Evolutionary conservation across 1,140 invertebrate species (phyloP).

Genomic region (Melanaphis sacchari): DNA sequence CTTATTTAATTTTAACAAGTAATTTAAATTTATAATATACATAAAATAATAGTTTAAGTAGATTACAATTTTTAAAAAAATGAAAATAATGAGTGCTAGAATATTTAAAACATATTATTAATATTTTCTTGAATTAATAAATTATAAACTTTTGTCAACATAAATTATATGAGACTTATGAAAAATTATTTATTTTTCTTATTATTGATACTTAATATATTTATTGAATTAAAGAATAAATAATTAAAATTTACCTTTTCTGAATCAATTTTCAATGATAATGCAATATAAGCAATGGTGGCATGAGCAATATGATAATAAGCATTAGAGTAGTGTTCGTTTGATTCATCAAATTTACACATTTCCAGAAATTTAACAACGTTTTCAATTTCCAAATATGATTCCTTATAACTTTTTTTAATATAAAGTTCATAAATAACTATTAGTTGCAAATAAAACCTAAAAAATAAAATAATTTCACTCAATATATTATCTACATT

Average conservation of each 20-base stretch:
- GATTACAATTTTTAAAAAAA: neutral
- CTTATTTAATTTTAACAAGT: too few relatives aligned
- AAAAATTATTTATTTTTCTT: too few relatives aligned
- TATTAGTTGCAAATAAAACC: slow-evolving; percentile 16
- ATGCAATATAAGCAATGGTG: slow-evolving; percentile 21
- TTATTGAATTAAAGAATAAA: neutral
- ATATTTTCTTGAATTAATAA: neutral
- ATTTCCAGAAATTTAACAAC: neutral
- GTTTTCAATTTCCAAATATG: slow-evolving; percentile 25
- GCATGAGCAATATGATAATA: neutral
- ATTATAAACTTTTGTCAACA: neutral
- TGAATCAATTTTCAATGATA: neutral
- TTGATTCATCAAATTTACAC: neutral
- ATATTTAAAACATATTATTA: neutral
- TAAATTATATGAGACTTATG: neutral
- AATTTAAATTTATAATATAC: neutral
- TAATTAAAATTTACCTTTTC: slow-evolving; percentile 28
- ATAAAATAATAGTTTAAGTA: neutral
- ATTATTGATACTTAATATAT: too few relatives aligned
- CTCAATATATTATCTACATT: neutral
- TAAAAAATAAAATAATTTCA: slow-evolving; percentile 4
- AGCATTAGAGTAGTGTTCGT: slow-evolving; percentile 2
- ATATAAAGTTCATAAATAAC: slow-evolving; percentile 8
- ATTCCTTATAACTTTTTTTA: neutral
- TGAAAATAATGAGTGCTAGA: neutral